Evolutionary conservation across 2,113 vertebrate species (phyloP).

Genomic region (Entomyzon cyanotis): DNA sequence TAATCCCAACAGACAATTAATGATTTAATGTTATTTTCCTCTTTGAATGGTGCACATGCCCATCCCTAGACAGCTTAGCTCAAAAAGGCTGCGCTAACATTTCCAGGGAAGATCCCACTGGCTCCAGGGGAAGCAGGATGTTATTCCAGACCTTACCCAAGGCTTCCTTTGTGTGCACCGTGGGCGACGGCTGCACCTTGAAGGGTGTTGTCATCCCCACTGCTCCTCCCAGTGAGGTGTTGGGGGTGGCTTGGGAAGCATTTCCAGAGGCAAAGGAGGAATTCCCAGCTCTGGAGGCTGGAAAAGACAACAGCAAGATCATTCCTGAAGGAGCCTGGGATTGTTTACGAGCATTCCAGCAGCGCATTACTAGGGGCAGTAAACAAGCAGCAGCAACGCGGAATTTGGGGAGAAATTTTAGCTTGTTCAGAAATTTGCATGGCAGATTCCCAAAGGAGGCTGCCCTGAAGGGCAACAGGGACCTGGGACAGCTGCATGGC

Average conservation of each 20-base stretch:
- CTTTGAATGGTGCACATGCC: background rate
- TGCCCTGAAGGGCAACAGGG: background rate
- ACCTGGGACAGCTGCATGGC: background rate
- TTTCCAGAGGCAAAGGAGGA: constrained; percentile 69
- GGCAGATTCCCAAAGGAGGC: background rate
- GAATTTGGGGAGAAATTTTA: background rate
- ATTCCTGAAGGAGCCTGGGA: background rate
- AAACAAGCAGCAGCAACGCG: background rate
- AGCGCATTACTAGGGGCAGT: background rate
- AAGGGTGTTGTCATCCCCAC: constrained; percentile 84
- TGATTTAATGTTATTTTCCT: background rate
- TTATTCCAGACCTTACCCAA: constrained; percentile 76
- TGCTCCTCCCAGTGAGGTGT: constrained; percentile 81
- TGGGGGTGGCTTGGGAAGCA: constrained; percentile 86
- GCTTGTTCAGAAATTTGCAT: background rate
- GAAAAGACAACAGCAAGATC: background rate
- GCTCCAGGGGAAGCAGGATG: background rate
- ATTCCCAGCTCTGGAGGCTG: constrained; percentile 31
- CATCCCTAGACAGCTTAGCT: background rate
- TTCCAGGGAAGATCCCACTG: background rate
- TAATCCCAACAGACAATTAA: background rate
- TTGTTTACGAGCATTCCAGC: background rate
- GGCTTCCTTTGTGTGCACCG: constrained; percentile 91
- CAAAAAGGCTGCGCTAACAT: background rate
- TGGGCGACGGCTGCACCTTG: constrained; percentile 87